Evolutionary conservation across 53 echinoderm and acorn worm genomes (phyloP), one percentile per base, ranked within the genome.

Genomic region (Echinarachnius parma): DNA sequence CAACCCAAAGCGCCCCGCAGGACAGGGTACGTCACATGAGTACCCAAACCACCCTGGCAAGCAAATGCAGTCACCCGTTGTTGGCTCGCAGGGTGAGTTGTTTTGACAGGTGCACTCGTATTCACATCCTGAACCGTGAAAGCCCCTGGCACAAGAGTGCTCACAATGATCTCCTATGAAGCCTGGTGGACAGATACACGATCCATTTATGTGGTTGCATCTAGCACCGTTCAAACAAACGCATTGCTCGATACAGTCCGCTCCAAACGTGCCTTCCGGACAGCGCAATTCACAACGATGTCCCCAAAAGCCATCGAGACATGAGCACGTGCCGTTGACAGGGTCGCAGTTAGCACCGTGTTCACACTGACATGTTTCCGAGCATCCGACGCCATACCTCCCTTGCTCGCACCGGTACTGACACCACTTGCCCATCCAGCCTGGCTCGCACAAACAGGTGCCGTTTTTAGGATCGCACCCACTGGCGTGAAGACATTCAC

Each of bases 1-100:
- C 1, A 15, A 14, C 18, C 74, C 88, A 39, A 34, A 88, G 20
- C 30, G 66, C 29, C 88, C 88, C 3, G 58, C 53, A 5, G 75
- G 61, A 42, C 88, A 88, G 5, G 66, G 74, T 16, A 22, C 4
- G 36, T 80, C 64, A 48, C 89, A 89, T 5, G 49, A 28, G 22
- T 62, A 53, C 13, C 81, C 89, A 25, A 49, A 67, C 79, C 79
- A 89, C 1, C 89, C 89, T 5, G 75, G 75, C 1, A 55, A 50
- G 74, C 88, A 88, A 36, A 47, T 65, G 60, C 88, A 88, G 1
- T 27, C 26, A 2, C 88, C 88, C 22, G 46, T 88, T 30, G 60
- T 64, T 23, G 59, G 60, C 48, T 83, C 64, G 53, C 88, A 88
- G 0, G 45, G 31, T 2, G 87, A 82, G 1, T 60, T 79, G 31